Conservation (phyloP, 1,140 invertebrate genomes). For the Helicorthomorpha holstii region DNA sequence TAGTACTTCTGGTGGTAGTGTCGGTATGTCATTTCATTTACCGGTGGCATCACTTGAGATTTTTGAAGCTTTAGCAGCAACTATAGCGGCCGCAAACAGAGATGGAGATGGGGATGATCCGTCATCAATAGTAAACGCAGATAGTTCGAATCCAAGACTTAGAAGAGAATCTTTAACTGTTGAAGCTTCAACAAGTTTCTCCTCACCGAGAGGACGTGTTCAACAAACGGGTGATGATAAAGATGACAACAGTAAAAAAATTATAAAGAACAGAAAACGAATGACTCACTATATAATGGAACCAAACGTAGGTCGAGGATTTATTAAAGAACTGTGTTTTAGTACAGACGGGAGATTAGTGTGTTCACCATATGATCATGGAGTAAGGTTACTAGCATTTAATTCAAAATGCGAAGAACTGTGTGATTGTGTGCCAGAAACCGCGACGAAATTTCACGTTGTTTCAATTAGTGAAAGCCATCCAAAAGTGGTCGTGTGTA, state of each 20-base stretch:
- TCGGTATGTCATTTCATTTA: slow-evolving; percentile 11
- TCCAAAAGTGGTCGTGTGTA: slow-evolving; percentile 68
- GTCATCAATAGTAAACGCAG: slow-evolving; percentile 3
- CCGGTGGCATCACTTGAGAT: slow-evolving; percentile 10
- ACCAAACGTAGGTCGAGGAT: slow-evolving; percentile 69
- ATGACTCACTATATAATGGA: slow-evolving; percentile 72
- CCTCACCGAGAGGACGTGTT: neutral
- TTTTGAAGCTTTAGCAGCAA: slow-evolving; percentile 9
- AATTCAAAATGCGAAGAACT: slow-evolving; percentile 59
- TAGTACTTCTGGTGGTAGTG: slow-evolving; percentile 5
- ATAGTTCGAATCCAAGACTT: neutral
- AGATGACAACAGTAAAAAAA: neutral
- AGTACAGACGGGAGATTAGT: slow-evolving; percentile 72
- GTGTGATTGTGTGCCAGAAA: slow-evolving; percentile 39
- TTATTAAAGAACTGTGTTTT: slow-evolving; percentile 64
- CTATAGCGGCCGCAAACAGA: slow-evolving; percentile 5
- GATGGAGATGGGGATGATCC: neutral
- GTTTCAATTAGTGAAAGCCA: slow-evolving; percentile 53
- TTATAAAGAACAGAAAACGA: slow-evolving; percentile 26
- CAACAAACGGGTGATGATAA: neutral
- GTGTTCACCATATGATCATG: slow-evolving; percentile 71
- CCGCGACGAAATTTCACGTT: slow-evolving; percentile 35
- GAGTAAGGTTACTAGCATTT: slow-evolving; percentile 63
- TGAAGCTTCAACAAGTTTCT: slow-evolving; percentile 5
- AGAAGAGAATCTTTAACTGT: too few relatives aligned